These are phyloP conservation scores for Siniperca scherzeri DNA, from an alignment of 2,797 vertebrate genomes.

Conservation along the genomic window DNA sequence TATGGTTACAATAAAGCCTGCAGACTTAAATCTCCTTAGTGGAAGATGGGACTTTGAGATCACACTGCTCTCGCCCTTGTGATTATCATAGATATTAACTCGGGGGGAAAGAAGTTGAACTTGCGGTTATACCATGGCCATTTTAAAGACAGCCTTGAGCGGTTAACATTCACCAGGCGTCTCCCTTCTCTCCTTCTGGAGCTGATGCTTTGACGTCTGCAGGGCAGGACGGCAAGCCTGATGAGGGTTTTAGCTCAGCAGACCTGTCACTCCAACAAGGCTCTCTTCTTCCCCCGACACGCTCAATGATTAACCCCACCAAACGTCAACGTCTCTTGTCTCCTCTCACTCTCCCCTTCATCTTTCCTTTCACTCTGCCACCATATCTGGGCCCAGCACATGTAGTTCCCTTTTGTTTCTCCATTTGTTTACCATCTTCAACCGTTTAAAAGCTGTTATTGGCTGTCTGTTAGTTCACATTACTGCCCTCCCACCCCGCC, in stretches of 20 bases:
- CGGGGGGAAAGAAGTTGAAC: slow-evolving; percentile 54
- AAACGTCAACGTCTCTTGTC: slow-evolving; percentile 29
- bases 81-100: slow-evolving; percentile 82
- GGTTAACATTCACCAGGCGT: slow-evolving; percentile 62
- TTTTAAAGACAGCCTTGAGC: slow-evolving; percentile 66
- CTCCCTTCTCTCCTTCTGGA: slow-evolving; percentile 47
- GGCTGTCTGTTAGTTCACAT: slow-evolving; percentile 41
- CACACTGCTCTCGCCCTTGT: slow-evolving; percentile 54
- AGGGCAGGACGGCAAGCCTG: slow-evolving; percentile 55
- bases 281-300: slow-evolving; percentile 61
- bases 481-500: slow-evolving; percentile 9
- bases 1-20: slow-evolving; percentile 58
- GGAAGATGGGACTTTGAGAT: slow-evolving; percentile 60
- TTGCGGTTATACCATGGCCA: slow-evolving; percentile 43
- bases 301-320: slow-evolving; percentile 75
- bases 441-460: slow-evolving; percentile 37
- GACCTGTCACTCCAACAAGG: slow-evolving; percentile 72
- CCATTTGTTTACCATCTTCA: slow-evolving; percentile 42
- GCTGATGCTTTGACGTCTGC: slow-evolving; percentile 67
- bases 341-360: slow-evolving; percentile 29
- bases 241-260: slow-evolving; percentile 71
- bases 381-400: slow-evolving; percentile 22
- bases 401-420: slow-evolving; percentile 41
- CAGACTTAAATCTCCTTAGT: slow-evolving; percentile 53
- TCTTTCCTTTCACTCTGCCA: slow-evolving; percentile 30